These are phyloP conservation scores for Eupeodes corollae DNA, from an alignment of 1,140 invertebrate genomes.

Conservation along the genomic window DNA sequence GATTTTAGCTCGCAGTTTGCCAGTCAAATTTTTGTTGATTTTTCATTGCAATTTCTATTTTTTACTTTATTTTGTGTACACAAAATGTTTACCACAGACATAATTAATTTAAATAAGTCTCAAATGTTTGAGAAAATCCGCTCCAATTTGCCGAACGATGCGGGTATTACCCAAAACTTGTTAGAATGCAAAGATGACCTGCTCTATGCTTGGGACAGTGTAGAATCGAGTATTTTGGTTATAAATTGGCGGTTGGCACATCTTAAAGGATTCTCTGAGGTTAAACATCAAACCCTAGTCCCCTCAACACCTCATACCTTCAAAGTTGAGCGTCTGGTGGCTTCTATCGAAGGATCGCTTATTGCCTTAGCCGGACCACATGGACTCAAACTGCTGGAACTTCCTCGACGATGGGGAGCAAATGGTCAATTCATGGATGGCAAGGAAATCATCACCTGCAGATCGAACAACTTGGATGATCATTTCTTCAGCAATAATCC, in stretches of 20 bases:
- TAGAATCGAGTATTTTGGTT: conserved; percentile 17
- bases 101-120: conserved; percentile 21
- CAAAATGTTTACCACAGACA: conserved; percentile 23
- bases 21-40: too few relatives aligned
- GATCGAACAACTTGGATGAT: conserved; percentile 50
- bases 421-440: conserved; percentile 30
- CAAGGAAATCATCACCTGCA: conserved; percentile 31
- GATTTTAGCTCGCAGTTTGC: too few relatives aligned
- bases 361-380: conserved; percentile 28
- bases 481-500: conserved; percentile 45
- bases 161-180: conserved; percentile 23
- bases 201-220: conserved; percentile 27
- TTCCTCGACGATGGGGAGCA: conserved; percentile 37
- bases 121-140: conserved; percentile 26
- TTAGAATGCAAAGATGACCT: conserved; percentile 34
- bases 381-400: conserved; percentile 34
- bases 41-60: too few relatives aligned
- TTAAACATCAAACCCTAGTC: conserved; percentile 26
- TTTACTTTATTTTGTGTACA: too few relatives aligned
- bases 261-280: conserved; percentile 1
- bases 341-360: conserved; percentile 31
- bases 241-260: conserved; percentile 27
- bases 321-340: conserved; percentile 31
- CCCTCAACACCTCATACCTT: conserved; percentile 27
- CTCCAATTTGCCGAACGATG: conserved; percentile 13